Evolutionary conservation across 1,140 invertebrate species (phyloP).

Genomic region (Sogatella furcifera): DNA sequence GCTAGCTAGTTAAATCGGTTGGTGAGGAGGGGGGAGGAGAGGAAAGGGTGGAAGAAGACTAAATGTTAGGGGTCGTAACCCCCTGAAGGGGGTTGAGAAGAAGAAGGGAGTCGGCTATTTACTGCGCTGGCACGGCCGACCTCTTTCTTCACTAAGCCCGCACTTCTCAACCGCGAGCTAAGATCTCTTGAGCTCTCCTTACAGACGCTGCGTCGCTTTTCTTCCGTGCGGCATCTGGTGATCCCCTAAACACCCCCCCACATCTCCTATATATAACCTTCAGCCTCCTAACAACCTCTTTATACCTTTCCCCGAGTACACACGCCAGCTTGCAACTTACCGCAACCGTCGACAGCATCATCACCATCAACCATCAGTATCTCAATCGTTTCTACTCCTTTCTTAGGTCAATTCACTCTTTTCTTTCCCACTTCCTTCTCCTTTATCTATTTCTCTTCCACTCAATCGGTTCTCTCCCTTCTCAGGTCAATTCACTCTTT

Average conservation of each 20-base stretch:
- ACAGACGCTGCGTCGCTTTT: not conserved
- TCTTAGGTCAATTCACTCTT: too few relatives aligned
- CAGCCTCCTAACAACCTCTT: too few relatives aligned
- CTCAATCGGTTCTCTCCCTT: too few relatives aligned
- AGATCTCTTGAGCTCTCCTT: not conserved
- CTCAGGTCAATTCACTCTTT: too few relatives aligned
- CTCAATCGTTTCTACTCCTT: not conserved
- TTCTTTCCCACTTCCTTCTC: too few relatives aligned
- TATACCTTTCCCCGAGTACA: not conserved
- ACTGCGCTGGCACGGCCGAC: not conserved
- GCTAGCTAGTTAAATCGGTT: slow-evolving; percentile 22
- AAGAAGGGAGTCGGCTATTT: not conserved
- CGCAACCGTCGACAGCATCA: not conserved
- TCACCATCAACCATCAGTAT: not conserved
- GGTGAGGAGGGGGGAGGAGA: slow-evolving; percentile 29
- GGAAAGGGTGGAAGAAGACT: slow-evolving; percentile 34
- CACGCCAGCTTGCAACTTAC: not conserved
- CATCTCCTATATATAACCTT: not conserved
- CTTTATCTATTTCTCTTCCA: too few relatives aligned
- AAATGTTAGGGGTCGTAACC: slow-evolving; percentile 34
- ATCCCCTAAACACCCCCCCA: not conserved
- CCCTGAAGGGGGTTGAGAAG: slow-evolving; percentile 9
- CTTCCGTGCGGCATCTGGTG: not conserved
- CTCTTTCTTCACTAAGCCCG: not conserved
- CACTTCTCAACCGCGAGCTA: slow-evolving; percentile 1